These are phyloP conservation scores for Tinea pellionella DNA, from an alignment of 2,888 invertebrate species.

Conservation along the genomic window DNA sequence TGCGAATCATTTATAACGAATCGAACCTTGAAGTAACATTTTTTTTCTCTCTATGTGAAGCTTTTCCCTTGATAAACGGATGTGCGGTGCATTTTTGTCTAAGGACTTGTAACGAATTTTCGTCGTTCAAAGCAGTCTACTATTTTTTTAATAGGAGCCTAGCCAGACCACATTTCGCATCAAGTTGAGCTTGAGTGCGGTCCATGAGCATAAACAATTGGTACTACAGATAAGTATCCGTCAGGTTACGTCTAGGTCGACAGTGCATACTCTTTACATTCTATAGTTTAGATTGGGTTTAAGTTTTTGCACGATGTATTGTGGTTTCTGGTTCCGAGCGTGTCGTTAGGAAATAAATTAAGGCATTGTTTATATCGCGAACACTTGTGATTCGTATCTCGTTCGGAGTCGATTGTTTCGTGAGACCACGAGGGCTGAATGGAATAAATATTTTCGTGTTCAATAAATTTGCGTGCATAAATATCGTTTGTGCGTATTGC, in stretches of 20 bases:
- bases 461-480: neutral
- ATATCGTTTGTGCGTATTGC: neutral
- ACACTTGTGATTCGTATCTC: constrained; percentile 1
- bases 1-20: neutral
- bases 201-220: too few relatives aligned
- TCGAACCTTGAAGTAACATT: neutral
- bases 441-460: neutral
- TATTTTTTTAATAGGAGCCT: too few relatives aligned
- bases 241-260: too few relatives aligned
- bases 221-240: too few relatives aligned
- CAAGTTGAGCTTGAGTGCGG: too few relatives aligned
- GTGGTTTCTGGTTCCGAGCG: neutral
- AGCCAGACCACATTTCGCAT: too few relatives aligned
- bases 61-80: neutral
- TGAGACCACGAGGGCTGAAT: neutral
- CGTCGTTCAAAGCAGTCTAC: neutral
- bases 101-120: neutral
- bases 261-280: too few relatives aligned
- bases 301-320: neutral
- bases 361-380: neutral
- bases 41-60: neutral
- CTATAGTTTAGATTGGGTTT: too few relatives aligned
- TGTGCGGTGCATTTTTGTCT: neutral
- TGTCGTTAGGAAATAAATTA: neutral
- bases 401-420: neutral